Percentiles rank a stretch among this genome's conserved stretches.
These are phyloP conservation scores for Delphinapterus leucas DNA, from an alignment of 2,113 vertebrate species.

Conservation along the genomic window DNA sequence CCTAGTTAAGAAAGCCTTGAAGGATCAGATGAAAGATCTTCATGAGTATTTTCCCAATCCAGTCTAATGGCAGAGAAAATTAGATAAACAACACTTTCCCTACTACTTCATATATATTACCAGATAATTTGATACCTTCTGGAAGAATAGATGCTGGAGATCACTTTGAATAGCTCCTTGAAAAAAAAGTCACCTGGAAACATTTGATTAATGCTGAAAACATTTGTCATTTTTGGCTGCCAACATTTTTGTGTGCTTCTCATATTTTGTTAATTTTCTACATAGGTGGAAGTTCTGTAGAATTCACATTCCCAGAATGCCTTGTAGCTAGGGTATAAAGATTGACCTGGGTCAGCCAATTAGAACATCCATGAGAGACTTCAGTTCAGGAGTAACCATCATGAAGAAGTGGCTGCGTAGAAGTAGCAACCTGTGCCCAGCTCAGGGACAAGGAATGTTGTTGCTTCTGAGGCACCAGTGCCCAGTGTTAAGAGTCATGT, in stretches of 20 bases:
- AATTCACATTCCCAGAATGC: background rate
- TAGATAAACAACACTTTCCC: background rate
- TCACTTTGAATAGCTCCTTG: conserved; percentile 1
- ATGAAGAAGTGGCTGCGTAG: background rate
- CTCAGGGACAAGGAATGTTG: background rate
- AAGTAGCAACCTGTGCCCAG: background rate
- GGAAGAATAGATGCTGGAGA: background rate
- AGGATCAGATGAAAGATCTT: conserved; percentile 6
- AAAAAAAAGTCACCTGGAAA: conserved; percentile 10
- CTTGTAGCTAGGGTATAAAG: background rate
- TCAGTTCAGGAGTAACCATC: background rate
- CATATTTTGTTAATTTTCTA: background rate
- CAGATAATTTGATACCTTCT: background rate
- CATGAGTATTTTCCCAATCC: background rate
- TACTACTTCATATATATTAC: background rate
- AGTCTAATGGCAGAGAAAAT: background rate
- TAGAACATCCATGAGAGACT: background rate
- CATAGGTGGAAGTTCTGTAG: background rate
- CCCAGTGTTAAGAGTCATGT: background rate
- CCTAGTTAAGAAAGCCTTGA: conserved; percentile 41
- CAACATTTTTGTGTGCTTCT: background rate
- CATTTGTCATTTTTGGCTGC: background rate
- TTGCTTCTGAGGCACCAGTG: background rate
- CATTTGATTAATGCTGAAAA: background rate
- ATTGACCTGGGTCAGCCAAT: background rate